These are phyloP conservation scores for Gymnogyps californianus DNA, from an alignment of 2,113 vertebrate species.

Conservation along the genomic window DNA sequence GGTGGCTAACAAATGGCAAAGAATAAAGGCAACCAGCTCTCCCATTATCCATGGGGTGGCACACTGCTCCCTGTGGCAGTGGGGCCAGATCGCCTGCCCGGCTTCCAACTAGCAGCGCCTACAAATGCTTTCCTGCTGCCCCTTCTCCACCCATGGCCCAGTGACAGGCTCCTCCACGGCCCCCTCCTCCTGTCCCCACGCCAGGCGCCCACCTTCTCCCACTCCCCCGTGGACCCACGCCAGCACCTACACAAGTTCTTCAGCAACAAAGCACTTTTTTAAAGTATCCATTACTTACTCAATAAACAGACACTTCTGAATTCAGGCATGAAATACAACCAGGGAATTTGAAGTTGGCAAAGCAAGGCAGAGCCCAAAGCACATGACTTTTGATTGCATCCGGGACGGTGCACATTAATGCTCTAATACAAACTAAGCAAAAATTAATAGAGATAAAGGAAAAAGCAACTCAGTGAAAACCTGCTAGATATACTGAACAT, in stretches of 20 bases:
- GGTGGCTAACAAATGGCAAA: not conserved
- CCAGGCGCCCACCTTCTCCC: not conserved
- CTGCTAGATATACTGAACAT: not conserved
- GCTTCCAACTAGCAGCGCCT: not conserved
- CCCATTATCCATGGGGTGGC: not conserved
- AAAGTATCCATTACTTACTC: not conserved
- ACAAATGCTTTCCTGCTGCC: not conserved
- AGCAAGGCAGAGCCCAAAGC: not conserved
- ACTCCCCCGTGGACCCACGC: fast-evolving
- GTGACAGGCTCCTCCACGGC: fast-evolving
- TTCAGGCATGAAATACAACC: not conserved
- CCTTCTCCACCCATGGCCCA: not conserved
- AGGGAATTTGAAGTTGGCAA: not conserved
- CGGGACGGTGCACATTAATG: fast-evolving
- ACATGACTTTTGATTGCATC: fast-evolving
- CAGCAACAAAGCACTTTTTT: not conserved
- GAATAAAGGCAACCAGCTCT: not conserved
- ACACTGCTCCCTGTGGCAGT: not conserved
- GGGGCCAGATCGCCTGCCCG: fast-evolving
- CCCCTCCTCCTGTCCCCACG: not conserved
- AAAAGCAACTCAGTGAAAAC: not conserved
- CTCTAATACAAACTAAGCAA: not conserved
- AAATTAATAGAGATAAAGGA: not conserved
- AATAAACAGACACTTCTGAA: not conserved
- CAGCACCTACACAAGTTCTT: not conserved